These are phyloP conservation scores for Oasisia sp. DNA, from an alignment of 2,888 invertebrate genomes.

Conservation along the genomic window DNA sequence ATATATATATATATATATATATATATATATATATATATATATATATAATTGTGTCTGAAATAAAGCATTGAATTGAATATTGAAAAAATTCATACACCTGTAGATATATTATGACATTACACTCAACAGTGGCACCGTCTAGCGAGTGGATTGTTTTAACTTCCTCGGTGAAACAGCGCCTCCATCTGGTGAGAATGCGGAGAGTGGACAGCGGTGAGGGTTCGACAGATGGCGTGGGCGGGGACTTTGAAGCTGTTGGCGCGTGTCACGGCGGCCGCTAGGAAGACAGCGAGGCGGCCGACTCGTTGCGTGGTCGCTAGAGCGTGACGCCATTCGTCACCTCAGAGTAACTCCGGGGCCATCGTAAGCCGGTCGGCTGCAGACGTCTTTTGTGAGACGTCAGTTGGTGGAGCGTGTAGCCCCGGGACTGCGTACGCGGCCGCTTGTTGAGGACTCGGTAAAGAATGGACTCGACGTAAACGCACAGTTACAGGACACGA, in stretches of 20 bases:
- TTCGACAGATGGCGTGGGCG: neutral
- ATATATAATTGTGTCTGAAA: no score
- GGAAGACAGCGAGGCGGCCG: neutral
- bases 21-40: no score
- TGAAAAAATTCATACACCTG: no score
- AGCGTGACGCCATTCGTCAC: constrained; percentile 6
- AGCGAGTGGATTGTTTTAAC: no score
- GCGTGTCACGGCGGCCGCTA: neutral
- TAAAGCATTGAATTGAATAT: no score
- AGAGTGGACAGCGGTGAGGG: neutral
- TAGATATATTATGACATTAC: no score
- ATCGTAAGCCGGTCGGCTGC: neutral
- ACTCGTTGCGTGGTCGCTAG: neutral
- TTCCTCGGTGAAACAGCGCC: neutral
- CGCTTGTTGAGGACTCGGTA: neutral
- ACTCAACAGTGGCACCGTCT: no score
- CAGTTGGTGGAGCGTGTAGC: neutral
- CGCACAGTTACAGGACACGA: neutral
- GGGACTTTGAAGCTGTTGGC: neutral
- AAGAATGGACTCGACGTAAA: neutral
- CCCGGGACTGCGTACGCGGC: neutral
- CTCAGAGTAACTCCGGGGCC: neutral
- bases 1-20: no score
- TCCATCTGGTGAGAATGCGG: neutral
- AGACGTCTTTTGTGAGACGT: neutral